Base-by-base conservation (phyloP, 2,888 invertebrate genomes). In the Lordiphosa andalusiaca region DNA sequence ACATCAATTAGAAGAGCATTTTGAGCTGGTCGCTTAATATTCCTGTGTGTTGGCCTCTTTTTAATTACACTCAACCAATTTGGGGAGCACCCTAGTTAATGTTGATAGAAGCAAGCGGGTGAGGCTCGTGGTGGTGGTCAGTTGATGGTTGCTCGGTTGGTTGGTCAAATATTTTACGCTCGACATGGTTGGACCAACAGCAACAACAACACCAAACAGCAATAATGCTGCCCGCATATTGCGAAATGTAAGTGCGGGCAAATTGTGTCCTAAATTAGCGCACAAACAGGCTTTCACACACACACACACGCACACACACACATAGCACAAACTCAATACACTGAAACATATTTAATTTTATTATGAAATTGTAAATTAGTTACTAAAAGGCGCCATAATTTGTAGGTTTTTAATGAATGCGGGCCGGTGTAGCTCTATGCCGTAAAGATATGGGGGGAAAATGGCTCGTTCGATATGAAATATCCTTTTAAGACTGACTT, bases 161-260 rank as follows among this genome's bases (percentile, higher is more conserved):
- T 40, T 71, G 68, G 50, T 57, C 56, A 63, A 71, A 71, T 68
- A 75, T 75, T 63, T 68, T 55, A 53, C 60, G 69, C 75, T 75
- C 57, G 54, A 73, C 46, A 47, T 66, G 71, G 62, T 30, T 9
- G 3, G 30, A 44, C 30, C 55, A 47, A 21, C 42, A 39, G 38
- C 53, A 65, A 30, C 55, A 66, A 36, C 40, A 52, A 19, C 56
- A 33, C 10, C 13, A 40, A 13, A 30, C 44, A 44, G 33, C 10
- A 33, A 10, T 16, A 71, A 59, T 58, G 56, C 68, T 55, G 16
- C 48, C 33, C 61, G 37, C 66, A 59, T 47, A 51, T 47, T 51
- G 33, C 33, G 39, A 60, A 50, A 41, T 12, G 23, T 40, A 47
- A 51, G 44, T 44, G 44, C 30, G 44, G 44, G 44, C 16, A 44